phyloP scores from a whole-genome alignment of 2,797 vertebrate genomes.

The Gobionotothen gibberifrons region DNA sequence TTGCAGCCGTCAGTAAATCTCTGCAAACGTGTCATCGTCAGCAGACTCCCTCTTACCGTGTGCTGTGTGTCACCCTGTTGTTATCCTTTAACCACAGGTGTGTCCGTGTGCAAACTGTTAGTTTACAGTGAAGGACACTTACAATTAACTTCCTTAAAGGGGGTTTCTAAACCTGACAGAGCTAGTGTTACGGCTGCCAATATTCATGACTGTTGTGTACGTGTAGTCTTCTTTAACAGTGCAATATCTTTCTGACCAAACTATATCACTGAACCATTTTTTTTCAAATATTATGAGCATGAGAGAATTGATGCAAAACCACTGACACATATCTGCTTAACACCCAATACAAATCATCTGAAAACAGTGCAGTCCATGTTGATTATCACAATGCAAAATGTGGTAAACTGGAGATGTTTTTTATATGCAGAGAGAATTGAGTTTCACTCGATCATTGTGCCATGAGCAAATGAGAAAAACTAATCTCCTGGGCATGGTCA shows the following conservation, averaged over 20 bases:
- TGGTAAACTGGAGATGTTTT: background rate
- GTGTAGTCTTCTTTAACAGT: too few relatives aligned
- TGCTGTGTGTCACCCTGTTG: constrained; percentile 24
- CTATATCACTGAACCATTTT: background rate
- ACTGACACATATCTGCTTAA: too few relatives aligned
- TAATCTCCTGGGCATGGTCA: background rate
- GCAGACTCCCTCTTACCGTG: background rate
- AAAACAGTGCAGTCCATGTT: background rate
- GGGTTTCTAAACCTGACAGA: background rate
- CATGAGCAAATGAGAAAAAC: background rate
- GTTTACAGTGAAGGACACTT: background rate
- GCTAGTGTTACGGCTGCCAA: too few relatives aligned
- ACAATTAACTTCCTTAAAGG: too few relatives aligned
- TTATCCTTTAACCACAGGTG: constrained; percentile 48
- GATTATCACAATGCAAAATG: background rate
- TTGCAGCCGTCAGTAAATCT: constrained; percentile 12
- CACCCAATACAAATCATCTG: background rate
- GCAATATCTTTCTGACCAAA: too few relatives aligned
- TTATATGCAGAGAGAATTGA: background rate
- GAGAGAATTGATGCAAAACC: background rate
- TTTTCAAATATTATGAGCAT: background rate
- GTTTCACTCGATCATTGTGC: background rate
- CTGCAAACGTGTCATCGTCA: constrained; percentile 17
- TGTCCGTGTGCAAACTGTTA: constrained; percentile 13
- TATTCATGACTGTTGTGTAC: too few relatives aligned